Base-by-base conservation (phyloP, 2,797 vertebrate species). In the Anabas testudineus region DNA sequence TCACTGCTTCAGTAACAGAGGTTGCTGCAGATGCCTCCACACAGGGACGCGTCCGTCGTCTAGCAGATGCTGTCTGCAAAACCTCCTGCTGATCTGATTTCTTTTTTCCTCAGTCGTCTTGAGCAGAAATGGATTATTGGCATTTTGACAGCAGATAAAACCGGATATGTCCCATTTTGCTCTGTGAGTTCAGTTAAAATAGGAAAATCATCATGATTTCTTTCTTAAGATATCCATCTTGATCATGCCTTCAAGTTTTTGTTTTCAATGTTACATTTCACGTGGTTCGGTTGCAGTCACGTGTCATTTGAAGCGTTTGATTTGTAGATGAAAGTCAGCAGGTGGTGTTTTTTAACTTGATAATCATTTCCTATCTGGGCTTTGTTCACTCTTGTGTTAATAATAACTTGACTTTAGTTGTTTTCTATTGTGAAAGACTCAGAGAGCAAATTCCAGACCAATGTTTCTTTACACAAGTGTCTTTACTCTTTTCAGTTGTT, bases 101-200 rank as follows among this genome's bases (percentile, higher is more conserved):
- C 13, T 21, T 53, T 76, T 56, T 13, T n/a, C 19, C 24, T 41
- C 47, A 5, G 6, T 37, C n/a, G 16, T 59, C 15, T 3, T 22
- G 28, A 51, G n/a, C 18, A 13, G 15, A 7, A 53, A 63, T 51
- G 28, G 7, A 46, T 39, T n/a, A 13, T 46, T 21, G 1, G n/a
- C 9, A 13, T 10, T 13, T 53, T n/a, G 63, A 14, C 28, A 0
- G 9, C 48, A 14, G 41, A 39, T 10, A 3, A 30, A 34, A n/a
- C n/a, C n/a, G 13, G 22, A 45, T 5, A 18, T n/a, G 16, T 36
- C 14, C 15, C 57, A 9, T 55, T 34, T 43, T 54, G 2, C 36
- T 53, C 64, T 43, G 67, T 68, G 21, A 81, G 67, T 75, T 47
- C 12, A 15, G 36, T 36, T 2, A 18, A 26, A 45, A 45, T 6